Conservation (phyloP, 1,140 invertebrate species). For the Meloidogyne chitwoodi region DNA sequence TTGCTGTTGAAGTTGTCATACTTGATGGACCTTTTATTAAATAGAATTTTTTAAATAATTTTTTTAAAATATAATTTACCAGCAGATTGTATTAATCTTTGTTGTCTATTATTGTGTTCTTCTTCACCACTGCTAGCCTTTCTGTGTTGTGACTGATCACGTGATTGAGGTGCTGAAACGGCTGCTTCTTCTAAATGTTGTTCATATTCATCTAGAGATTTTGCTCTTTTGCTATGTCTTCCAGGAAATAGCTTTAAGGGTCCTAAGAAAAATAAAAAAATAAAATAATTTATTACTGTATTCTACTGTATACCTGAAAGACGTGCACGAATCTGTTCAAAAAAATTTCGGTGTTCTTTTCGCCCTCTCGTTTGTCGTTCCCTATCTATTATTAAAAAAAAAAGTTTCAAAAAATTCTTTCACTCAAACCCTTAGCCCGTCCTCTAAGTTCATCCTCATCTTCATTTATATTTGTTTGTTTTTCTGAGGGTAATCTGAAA, state of each 20-base stretch:
- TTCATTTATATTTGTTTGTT: background rate
- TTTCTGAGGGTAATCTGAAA: constrained; percentile 7
- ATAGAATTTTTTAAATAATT: background rate
- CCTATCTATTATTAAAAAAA: background rate
- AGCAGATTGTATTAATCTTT: background rate
- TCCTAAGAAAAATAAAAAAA: background rate
- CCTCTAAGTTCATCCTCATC: background rate
- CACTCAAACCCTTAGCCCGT: background rate
- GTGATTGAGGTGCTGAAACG: background rate
- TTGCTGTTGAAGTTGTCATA: background rate
- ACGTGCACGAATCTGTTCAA: constrained; percentile 10
- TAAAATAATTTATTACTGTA: background rate
- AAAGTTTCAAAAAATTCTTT: background rate
- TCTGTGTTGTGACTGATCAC: constrained; percentile 15
- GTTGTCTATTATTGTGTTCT: constrained; percentile 5
- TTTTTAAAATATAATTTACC: background rate
- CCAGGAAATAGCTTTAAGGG: constrained; percentile 5
- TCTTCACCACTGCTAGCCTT: constrained; percentile 1
- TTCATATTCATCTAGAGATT: constrained; percentile 8
- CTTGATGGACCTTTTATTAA: background rate
- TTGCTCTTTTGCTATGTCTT: constrained; percentile 3
- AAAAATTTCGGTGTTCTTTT: constrained; percentile 1
- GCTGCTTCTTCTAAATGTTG: constrained; percentile 13
- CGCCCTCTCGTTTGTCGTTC: background rate
- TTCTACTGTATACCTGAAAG: background rate